A percentile compares a stretch with the other conserved stretches of the same genome.
These are phyloP conservation scores for Pterophyllum scalare DNA, from an alignment of 2,113 vertebrate species.

Conservation along the genomic window DNA sequence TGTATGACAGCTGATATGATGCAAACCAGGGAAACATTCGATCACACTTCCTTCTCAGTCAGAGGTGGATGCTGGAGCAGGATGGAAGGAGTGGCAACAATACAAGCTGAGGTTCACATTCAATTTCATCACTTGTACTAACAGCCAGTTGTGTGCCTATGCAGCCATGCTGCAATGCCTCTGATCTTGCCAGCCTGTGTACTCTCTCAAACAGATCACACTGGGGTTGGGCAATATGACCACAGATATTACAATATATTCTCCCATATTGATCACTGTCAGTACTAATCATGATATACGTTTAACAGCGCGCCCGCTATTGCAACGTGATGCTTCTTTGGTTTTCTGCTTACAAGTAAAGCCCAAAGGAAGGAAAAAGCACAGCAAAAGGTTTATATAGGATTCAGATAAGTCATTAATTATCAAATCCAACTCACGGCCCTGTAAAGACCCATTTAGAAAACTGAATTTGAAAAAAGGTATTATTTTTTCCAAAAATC, in stretches of 20 bases:
- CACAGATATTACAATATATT: slow-evolving; percentile 69
- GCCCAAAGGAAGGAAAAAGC: neutral
- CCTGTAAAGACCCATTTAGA: neutral
- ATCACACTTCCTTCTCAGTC: slow-evolving; percentile 69
- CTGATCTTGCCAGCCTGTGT: slow-evolving; percentile 66
- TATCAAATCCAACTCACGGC: slow-evolving; percentile 14
- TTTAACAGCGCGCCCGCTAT: slow-evolving; percentile 24
- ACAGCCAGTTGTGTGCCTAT: slow-evolving; percentile 57
- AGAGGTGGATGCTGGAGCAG: slow-evolving; percentile 62
- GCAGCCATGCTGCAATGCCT: slow-evolving; percentile 57
- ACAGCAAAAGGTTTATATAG: neutral
- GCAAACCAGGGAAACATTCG: slow-evolving; percentile 81
- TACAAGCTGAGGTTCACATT: slow-evolving; percentile 68
- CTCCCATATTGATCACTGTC: slow-evolving; percentile 66
- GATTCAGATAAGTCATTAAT: slow-evolving; percentile 12
- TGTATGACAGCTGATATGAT: slow-evolving; percentile 75
- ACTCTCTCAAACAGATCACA: slow-evolving; percentile 72
- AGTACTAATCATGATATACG: slow-evolving; percentile 38
- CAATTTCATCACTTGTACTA: slow-evolving; percentile 71
- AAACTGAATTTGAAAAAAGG: neutral
- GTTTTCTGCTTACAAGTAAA: slow-evolving; percentile 18
- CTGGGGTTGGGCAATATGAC: slow-evolving; percentile 57
- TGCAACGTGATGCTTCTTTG: slow-evolving; percentile 9
- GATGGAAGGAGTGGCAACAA: slow-evolving; percentile 63
- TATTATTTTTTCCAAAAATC: neutral